These are phyloP conservation scores for Microctenopoma steveboyesi DNA, from an alignment of 2,797 vertebrate genomes.

Conservation along the genomic window DNA sequence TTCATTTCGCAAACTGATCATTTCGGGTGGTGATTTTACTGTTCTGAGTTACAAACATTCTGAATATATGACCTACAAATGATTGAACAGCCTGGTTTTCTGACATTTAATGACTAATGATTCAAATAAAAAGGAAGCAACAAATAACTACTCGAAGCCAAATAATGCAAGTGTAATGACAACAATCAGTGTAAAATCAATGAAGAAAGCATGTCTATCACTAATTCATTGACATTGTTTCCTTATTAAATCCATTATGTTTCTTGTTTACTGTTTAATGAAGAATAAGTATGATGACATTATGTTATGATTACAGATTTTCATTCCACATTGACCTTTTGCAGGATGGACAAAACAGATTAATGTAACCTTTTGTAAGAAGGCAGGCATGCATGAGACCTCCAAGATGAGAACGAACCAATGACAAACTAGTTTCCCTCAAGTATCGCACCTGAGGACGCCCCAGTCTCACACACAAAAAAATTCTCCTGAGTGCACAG, in stretches of 20 bases:
- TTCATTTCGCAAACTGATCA: background rate
- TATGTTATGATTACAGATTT: constrained; percentile 12
- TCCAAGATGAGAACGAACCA: background rate
- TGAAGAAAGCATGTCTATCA: background rate
- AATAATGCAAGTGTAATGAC: background rate
- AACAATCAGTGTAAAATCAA: background rate
- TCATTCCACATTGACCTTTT: constrained; percentile 30
- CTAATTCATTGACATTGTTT: background rate
- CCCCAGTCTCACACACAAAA: background rate
- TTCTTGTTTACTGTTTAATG: background rate
- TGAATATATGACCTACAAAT: background rate
- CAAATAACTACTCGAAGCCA: background rate
- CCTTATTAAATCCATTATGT: background rate
- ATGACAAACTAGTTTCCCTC: background rate
- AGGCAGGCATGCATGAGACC: background rate
- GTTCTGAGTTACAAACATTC: background rate
- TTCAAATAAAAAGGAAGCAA: too few relatives aligned
- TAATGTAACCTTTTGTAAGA: constrained; percentile 12
- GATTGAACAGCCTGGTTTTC: background rate
- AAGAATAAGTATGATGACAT: constrained; percentile 6
- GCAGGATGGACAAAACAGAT: constrained; percentile 1
- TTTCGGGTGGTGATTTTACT: background rate
- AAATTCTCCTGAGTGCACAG: constrained; percentile 50
- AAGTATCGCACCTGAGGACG: constrained; percentile 13
- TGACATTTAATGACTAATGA: background rate